Conservation (phyloP, 2,113 vertebrate genomes). For the Dolichallabes microphthalmus region DNA sequence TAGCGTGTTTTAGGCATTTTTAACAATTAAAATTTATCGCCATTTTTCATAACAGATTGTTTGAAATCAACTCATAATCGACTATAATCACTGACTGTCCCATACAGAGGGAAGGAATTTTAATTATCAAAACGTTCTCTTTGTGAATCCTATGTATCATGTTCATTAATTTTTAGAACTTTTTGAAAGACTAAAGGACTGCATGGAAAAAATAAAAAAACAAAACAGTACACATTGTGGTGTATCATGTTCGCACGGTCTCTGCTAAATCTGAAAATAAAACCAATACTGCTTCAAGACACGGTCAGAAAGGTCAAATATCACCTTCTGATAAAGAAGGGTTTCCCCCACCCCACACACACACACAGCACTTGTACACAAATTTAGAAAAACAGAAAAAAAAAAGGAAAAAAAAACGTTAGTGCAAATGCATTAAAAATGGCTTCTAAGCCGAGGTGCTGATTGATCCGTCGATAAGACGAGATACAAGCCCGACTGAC, state of each 20-base stretch:
- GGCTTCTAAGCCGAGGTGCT: no score
- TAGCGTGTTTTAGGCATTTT: no score
- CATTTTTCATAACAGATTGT: no score
- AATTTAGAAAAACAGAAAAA: not conserved
- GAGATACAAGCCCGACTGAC: not conserved
- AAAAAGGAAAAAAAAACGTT: not conserved
- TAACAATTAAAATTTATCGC: no score
- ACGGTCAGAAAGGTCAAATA: not conserved
- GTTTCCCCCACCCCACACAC: not conserved
- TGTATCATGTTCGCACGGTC: constrained; percentile 16
- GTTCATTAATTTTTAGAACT: not conserved
- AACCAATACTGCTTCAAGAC: not conserved
- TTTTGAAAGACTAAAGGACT: not conserved
- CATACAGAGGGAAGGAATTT: constrained; percentile 2
- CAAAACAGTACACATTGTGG: not conserved
- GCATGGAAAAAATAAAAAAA: not conserved
- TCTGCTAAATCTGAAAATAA: not conserved
- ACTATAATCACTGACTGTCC: no score
- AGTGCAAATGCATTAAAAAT: no score
- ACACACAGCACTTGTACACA: not conserved
- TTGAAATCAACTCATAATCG: no score
- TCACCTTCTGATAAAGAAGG: not conserved
- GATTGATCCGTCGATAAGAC: not conserved
- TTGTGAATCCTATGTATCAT: constrained; percentile 15
- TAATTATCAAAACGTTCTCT: constrained; percentile 5